phyloP scores from a whole-genome alignment of 2,888 invertebrate species.

The Aquatica leii region DNA sequence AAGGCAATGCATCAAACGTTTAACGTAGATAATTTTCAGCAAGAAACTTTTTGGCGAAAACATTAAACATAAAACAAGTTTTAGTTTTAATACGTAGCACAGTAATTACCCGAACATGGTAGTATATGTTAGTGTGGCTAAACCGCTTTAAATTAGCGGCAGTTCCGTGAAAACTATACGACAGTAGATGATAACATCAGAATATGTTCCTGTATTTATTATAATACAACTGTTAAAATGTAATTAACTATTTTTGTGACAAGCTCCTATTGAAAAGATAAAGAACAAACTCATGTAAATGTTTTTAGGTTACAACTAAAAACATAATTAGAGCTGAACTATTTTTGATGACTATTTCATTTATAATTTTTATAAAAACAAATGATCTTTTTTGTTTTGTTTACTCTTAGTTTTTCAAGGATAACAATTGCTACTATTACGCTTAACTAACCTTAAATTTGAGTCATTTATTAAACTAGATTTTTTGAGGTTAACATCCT shows the following conservation, averaged over 20 bases:
- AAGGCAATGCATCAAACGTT: conserved; percentile 31
- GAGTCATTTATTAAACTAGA: conserved; percentile 2
- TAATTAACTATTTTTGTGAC: conserved; percentile 38
- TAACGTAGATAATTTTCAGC: conserved; percentile 31
- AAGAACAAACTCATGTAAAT: conserved; percentile 27
- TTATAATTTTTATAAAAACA: background rate
- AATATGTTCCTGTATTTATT: conserved; percentile 47
- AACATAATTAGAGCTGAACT: conserved; percentile 23
- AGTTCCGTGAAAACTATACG: conserved; percentile 49
- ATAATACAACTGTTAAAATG: conserved; percentile 44
- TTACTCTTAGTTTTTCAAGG: conserved; percentile 1
- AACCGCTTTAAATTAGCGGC: conserved; percentile 50
- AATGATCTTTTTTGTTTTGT: background rate
- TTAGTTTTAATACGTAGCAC: conserved; percentile 24
- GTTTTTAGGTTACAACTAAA: conserved; percentile 25
- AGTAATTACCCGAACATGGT: conserved; percentile 51
- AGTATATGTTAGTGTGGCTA: conserved; percentile 47
- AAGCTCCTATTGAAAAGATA: conserved; percentile 23
- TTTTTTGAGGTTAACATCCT: conserved; percentile 8
- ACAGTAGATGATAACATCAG: conserved; percentile 46
- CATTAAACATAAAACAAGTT: conserved; percentile 24
- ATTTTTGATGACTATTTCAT: conserved; percentile 15
- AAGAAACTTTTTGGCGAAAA: conserved; percentile 29
- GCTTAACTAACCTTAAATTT: conserved; percentile 4
- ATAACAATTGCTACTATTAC: conserved; percentile 4